A percentile compares a stretch with the other conserved stretches of the same genome.
Evolutionary conservation across 2,888 invertebrate species (phyloP).

Genomic region (Asteroscopus sphinx): DNA sequence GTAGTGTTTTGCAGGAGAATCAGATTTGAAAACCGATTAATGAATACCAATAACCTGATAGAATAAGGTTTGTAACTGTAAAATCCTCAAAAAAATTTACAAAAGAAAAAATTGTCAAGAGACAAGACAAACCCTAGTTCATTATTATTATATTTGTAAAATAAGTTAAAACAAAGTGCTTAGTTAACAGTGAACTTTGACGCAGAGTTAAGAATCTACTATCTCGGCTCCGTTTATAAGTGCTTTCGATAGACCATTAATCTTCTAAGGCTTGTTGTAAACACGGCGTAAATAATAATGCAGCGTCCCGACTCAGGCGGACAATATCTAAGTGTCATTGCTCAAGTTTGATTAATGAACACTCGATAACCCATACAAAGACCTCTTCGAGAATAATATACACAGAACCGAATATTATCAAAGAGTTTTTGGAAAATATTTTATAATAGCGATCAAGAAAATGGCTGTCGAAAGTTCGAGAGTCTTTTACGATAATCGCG

Average conservation of each 20-base stretch:
- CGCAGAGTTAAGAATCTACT: slow-evolving; percentile 33
- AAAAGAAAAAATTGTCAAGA: no score
- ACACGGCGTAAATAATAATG: slow-evolving; percentile 67
- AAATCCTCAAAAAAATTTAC: no score
- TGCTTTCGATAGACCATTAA: slow-evolving; percentile 65
- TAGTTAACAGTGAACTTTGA: slow-evolving; percentile 20
- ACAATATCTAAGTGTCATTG: slow-evolving; percentile 70
- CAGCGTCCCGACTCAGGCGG: slow-evolving; percentile 63
- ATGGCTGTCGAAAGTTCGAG: slow-evolving; percentile 32
- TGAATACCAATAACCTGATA: no score
- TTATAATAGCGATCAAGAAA: slow-evolving; percentile 35
- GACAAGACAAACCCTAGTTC: no score
- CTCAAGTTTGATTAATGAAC: slow-evolving; percentile 76
- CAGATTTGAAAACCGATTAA: no score
- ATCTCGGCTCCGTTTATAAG: slow-evolving; percentile 50
- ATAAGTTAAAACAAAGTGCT: background rate
- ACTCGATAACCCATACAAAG: slow-evolving; percentile 59
- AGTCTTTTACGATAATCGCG: slow-evolving; percentile 47
- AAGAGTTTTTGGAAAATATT: slow-evolving; percentile 37
- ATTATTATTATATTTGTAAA: no score
- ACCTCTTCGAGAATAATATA: slow-evolving; percentile 45
- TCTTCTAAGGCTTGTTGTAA: slow-evolving; percentile 61
- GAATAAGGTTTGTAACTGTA: no score
- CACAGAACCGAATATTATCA: slow-evolving; percentile 49
- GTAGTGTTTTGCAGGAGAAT: no score